These are phyloP conservation scores for Pristionchus japonicus DNA, from an alignment of 2,888 invertebrate species.

Conservation along the genomic window DNA sequence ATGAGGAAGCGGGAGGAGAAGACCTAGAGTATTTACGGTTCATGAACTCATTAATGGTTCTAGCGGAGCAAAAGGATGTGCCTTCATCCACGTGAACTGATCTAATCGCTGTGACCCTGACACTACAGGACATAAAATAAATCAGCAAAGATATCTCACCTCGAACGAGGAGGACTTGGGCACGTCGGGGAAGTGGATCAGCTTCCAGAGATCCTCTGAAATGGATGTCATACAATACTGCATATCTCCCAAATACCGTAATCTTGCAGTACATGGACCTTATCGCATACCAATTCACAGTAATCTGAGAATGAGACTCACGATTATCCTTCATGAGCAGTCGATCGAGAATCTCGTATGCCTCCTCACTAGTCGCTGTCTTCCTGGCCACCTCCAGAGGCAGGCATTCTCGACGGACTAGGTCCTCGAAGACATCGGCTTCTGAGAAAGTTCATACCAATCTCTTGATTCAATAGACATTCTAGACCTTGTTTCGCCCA, in stretches of 20 bases:
- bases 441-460: not conserved
- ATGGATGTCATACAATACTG: no score
- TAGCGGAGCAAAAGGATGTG: no score
- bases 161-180: not conserved
- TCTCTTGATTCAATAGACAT: no score
- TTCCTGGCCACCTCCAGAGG: not conserved
- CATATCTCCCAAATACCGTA: no score
- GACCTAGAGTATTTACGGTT: not conserved
- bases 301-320: not conserved
- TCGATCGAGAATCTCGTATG: not conserved
- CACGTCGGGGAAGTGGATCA: not conserved
- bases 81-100: no score
- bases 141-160: not conserved
- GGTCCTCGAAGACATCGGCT: not conserved
- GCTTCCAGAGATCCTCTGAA: constrained; percentile 15
- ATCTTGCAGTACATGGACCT: no score
- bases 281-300: not conserved
- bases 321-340: not conserved
- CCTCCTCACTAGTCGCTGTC: not conserved
- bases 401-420: not conserved
- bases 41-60: no score
- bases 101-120: no score
- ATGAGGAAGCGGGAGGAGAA: constrained; percentile 17
- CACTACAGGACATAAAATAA: not conserved
- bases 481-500: no score